Base-by-base conservation (phyloP, 1,140 invertebrate species). In the Drosophila lini region DNA sequence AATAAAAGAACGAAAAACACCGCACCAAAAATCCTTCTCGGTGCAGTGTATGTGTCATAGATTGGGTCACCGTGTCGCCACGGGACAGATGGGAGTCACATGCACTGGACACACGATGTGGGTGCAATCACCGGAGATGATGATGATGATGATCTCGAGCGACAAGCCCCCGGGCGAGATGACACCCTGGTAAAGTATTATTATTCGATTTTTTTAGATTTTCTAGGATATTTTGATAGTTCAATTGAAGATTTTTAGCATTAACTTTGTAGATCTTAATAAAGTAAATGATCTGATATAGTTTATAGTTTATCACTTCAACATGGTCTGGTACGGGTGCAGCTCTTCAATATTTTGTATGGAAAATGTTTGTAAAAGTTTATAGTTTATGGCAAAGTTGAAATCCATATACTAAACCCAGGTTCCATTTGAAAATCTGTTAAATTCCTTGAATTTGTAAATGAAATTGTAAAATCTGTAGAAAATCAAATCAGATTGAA, bases 41-140 rank as follows among this genome's bases (percentile, higher is more conserved):
- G 67, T 80, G 80, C 80, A 83, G 81, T 70, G 63, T 63, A 80
- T 71, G 76, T 88, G 70, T 84, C 71, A 83, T 84, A 71, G 69
- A 71, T 71, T 73, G 67, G 69, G 67, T 79, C 76, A 79, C 44
- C 60, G 42, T 42, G 45, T 16, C 32, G 62, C 55, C 45, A 55
- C 32, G 53, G 47, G 44, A 50, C 48, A 45, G 16, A 11, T 55
- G 59, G 60, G 40, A 38, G 45, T 41, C 44, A 58, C 42, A 47
- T 53, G 62, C 78, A 61, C 44, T 16, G 41, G 38, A 52, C 76
- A 59, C 56, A 69, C 53, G 44, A 32, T 53, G 44, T 53, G 45
- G 45, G 22, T 53, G 58, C 44, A 60, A 50, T 52, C 41, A 36
- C 52, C 48, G 22, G 16, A n/a, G 45, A 28, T 28, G 25, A 16